These are phyloP conservation scores for Zaprionus ornatus DNA, from an alignment of 1,140 invertebrate genomes.

Conservation along the genomic window DNA sequence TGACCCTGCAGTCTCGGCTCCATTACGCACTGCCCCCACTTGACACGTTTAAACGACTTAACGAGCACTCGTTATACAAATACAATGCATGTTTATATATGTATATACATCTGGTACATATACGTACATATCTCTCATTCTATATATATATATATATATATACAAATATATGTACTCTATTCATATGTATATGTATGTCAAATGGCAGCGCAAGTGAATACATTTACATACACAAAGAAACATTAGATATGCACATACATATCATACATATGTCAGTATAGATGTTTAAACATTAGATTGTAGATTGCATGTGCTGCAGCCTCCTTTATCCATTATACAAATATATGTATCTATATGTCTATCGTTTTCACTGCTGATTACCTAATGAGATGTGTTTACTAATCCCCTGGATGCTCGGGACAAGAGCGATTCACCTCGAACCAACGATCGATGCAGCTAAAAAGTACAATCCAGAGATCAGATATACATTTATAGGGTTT, in stretches of 20 bases:
- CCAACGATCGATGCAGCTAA: slow-evolving; percentile 97
- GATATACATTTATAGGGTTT: background rate
- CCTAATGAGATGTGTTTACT: slow-evolving; percentile 85
- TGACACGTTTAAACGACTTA: slow-evolving; percentile 2
- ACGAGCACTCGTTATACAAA: slow-evolving; percentile 1
- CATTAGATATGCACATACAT: slow-evolving; percentile 14
- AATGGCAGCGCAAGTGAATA: slow-evolving; percentile 18
- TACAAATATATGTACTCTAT: slow-evolving; percentile 7
- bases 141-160: too few species aligned
- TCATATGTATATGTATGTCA: slow-evolving; percentile 24
- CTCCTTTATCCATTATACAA: background rate
- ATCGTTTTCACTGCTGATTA: slow-evolving; percentile 40
- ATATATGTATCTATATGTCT: background rate
- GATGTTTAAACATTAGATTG: background rate
- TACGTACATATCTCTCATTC: slow-evolving; percentile 1
- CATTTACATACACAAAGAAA: background rate
- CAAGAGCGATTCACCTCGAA: slow-evolving; percentile 98
- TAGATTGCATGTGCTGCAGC: background rate
- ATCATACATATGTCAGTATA: slow-evolving; percentile 15
- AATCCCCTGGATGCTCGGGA: slow-evolving; percentile 97
- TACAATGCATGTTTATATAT: slow-evolving; percentile 6
- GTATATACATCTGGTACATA: slow-evolving; percentile 4
- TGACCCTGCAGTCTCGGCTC: background rate
- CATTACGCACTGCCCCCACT: background rate
- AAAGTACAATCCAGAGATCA: slow-evolving; percentile 63